phyloP scores from a whole-genome alignment of 2,888 invertebrate species.

The Stenolophus ochropezus region DNA sequence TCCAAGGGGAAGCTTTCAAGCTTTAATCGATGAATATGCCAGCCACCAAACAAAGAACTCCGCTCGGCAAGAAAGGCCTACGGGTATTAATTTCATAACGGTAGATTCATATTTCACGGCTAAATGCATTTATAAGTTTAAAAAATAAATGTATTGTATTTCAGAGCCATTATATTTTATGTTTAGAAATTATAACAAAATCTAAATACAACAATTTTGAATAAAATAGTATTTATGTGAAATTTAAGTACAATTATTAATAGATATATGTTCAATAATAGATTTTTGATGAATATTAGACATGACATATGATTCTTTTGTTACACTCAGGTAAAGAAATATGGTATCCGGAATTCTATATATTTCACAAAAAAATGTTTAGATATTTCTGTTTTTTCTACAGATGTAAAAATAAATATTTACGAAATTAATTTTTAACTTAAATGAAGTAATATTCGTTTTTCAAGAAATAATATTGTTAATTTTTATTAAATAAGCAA shows the following conservation, averaged over 20 bases:
- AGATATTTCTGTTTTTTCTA: too few relatives aligned
- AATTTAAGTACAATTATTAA: background rate
- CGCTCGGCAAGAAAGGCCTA: background rate
- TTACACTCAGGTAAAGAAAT: conserved; percentile 28
- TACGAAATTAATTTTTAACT: too few relatives aligned
- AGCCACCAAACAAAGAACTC: background rate
- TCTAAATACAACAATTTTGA: too few relatives aligned
- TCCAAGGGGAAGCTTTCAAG: conserved; percentile 4
- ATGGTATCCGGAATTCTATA: background rate
- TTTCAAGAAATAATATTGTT: too few relatives aligned
- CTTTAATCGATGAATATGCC: conserved; percentile 35
- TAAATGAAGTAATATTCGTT: too few relatives aligned
- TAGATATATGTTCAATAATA: background rate
- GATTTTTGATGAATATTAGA: conserved; percentile 39
- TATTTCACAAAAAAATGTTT: background rate
- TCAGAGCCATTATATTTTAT: too few relatives aligned
- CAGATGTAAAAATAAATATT: too few relatives aligned
- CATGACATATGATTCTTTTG: conserved; percentile 2
- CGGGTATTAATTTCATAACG: conserved; percentile 10
- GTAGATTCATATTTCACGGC: conserved; percentile 11
- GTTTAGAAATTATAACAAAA: too few relatives aligned
- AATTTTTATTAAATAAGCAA: too few relatives aligned
- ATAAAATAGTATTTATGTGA: too few relatives aligned
- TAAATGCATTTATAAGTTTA: background rate
- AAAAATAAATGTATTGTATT: too few relatives aligned